Base-by-base conservation (phyloP, 2,113 vertebrate species). In the Hippopotamus amphibius region DNA sequence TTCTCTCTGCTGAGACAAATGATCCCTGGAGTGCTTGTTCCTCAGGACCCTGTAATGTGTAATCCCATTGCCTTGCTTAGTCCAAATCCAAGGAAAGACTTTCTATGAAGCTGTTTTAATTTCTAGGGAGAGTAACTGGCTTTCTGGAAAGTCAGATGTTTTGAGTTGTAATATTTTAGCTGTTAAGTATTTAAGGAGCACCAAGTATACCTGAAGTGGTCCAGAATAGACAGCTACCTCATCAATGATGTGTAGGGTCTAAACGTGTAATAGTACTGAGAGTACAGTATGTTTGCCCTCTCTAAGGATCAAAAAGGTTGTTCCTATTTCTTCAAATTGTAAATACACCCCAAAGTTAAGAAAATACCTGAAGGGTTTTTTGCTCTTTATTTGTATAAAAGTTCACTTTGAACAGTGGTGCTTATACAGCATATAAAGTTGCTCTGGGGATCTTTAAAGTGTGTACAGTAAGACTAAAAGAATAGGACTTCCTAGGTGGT, bases 1-100 rank as follows among this genome's bases (percentile, higher is more conserved):
- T 96, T 87, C 19, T 90, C 50, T 97, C 43, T 30, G 10, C 37
- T n/a, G 41, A 84, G n/a, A 85, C 43, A 81, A 85, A 89, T 14
- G 41, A 37, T 59, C 4, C 16, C 66, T 17, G 24, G 15, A 0
- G 0, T 5, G 6, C n/a, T 61, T n/a, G 19, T 63, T 74, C 37
- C 3, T 41, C 1, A 19, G 66, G 30, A 76, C 41, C 19, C 63
- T 11, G 19, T 26, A 22, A 22, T 15, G 1, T 66, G 15, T 81
- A 50, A 95, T 65, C 16, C 22, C 33, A 80, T 28, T 17, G 50
- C 22, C 33, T 71, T 50, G 48, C n/a, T 88, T 68, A 69, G 19
- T 63, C 28, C 61, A 92, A 88, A 88, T 93, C 6, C 41, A 66
- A 77, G 48, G 5, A 65, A 24, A 17, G 13, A 63, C 33, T 82